These are phyloP conservation scores for Parascotia fuliginaria DNA, from an alignment of 2,888 invertebrate species.

Conservation along the genomic window DNA sequence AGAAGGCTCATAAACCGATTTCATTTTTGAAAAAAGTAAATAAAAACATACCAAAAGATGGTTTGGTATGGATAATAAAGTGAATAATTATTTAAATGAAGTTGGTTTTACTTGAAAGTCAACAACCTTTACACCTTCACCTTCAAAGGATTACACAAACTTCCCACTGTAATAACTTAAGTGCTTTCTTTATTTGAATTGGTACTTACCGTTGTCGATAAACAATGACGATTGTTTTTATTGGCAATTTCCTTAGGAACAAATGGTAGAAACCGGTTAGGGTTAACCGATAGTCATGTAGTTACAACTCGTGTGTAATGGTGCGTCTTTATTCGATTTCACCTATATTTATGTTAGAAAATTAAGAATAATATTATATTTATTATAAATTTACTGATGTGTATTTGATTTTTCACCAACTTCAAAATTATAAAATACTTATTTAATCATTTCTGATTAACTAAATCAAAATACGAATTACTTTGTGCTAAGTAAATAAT, in stretches of 20 bases:
- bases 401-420: no score
- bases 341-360: no score
- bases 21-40: no score
- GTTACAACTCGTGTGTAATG: neutral
- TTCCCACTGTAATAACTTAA: constrained; percentile 19
- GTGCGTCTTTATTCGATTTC: neutral
- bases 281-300: neutral
- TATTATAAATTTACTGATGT: no score
- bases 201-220: constrained; percentile 16
- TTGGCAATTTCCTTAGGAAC: constrained; percentile 18
- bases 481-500: no score
- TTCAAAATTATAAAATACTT: no score
- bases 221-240: constrained; percentile 22
- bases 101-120: neutral
- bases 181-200: constrained; percentile 22
- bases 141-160: constrained; percentile 11
- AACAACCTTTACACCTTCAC: constrained; percentile 11
- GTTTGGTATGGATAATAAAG: neutral
- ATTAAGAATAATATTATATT: no score
- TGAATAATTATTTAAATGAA: neutral
- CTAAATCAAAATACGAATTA: no score
- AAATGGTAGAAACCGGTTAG: constrained; percentile 2
- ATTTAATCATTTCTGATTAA: no score
- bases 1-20: no score
- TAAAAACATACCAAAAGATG: no score